phyloP scores from a whole-genome alignment of 1,140 invertebrate genomes.

The Cyphomyrmex costatus region DNA sequence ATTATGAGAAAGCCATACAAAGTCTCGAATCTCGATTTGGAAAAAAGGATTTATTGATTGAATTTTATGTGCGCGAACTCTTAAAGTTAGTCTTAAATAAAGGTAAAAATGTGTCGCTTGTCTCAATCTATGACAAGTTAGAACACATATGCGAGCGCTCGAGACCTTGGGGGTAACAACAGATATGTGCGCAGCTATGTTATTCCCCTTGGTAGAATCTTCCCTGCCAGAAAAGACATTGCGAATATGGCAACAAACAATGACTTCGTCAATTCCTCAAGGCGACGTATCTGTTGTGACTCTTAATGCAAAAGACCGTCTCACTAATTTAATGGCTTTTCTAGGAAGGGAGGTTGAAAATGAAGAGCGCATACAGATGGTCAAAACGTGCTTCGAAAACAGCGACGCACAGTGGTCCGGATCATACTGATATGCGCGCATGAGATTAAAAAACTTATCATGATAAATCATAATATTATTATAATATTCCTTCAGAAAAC shows the following conservation, averaged over 20 bases:
- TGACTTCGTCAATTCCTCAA: too few species aligned
- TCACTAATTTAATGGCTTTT: slow-evolving; percentile 72
- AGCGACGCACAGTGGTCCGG: background rate
- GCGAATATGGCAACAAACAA: background rate
- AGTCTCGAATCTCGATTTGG: background rate
- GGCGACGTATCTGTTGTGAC: background rate
- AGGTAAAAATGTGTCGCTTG: background rate
- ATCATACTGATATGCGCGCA: too few species aligned
- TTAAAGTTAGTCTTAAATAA: slow-evolving; percentile 2
- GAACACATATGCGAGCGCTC: background rate
- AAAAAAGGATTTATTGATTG: background rate
- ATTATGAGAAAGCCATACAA: background rate
- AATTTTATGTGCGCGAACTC: background rate
- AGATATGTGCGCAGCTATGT: slow-evolving; percentile 27
- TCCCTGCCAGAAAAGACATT: background rate
- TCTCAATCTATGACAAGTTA: background rate
- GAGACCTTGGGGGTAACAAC: background rate
- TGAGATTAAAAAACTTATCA: too few species aligned
- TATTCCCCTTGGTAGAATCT: background rate
- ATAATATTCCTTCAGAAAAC: too few species aligned
- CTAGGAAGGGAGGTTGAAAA: slow-evolving; percentile 72
- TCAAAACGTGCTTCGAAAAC: slow-evolving; percentile 48
- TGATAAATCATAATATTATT: too few species aligned
- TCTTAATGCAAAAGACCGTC: slow-evolving; percentile 37
- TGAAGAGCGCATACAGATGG: slow-evolving; percentile 73